phyloP scores from a whole-genome alignment of 2,888 invertebrate genomes.

The Oscheius sp. region DNA sequence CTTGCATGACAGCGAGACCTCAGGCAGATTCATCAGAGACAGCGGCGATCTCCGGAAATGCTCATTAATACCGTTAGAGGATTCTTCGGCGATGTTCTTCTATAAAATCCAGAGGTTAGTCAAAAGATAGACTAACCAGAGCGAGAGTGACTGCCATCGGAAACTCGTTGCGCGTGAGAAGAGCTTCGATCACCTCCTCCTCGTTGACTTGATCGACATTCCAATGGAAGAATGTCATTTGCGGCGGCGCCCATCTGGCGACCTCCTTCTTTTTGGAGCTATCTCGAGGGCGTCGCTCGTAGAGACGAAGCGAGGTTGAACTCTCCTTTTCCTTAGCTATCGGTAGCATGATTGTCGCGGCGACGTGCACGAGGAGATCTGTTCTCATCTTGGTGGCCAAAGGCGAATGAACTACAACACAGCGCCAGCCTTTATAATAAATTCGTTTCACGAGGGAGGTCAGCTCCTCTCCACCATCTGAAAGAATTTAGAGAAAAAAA shows the following conservation, averaged over 20 bases:
- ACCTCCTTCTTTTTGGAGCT: too few relatives aligned
- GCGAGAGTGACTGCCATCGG: too few relatives aligned
- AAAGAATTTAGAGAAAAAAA: neutral
- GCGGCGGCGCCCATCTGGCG: neutral
- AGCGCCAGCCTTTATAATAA: neutral
- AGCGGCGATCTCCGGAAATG: neutral
- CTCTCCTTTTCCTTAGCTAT: neutral
- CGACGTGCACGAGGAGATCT: neutral
- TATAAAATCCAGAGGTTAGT: too few relatives aligned
- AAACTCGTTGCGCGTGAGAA: neutral
- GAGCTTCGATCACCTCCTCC: neutral
- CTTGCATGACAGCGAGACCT: too few relatives aligned
- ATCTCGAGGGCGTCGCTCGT: neutral
- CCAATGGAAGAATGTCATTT: neutral
- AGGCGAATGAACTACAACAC: neutral
- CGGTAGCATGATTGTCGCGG: neutral
- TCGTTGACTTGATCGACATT: neutral
- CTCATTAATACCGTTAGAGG: neutral
- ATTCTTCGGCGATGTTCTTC: neutral
- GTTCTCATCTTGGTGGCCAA: neutral
- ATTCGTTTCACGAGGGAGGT: neutral
- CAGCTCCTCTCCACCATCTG: neutral
- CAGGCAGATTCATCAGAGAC: neutral
- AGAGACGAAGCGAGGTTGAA: neutral
- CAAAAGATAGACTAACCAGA: too few relatives aligned